Conservation (phyloP, 2,797 vertebrate genomes). For the Pipistrellus kuhlii region DNA sequence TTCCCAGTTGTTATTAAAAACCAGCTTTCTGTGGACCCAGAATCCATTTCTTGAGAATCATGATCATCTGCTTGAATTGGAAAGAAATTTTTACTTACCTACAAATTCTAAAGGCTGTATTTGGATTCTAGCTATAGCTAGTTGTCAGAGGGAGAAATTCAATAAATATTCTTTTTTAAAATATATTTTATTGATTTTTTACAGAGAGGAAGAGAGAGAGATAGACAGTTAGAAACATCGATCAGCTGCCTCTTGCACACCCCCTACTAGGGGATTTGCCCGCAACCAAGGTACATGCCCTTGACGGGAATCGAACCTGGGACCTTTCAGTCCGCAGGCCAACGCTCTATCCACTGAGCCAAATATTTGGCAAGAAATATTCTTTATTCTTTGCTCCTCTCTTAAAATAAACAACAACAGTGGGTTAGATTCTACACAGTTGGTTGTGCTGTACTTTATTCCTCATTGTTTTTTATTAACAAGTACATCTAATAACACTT, state of each 20-base stretch:
- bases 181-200: too few species aligned
- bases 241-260: too few species aligned
- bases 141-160: neutral
- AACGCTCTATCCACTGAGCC: too few species aligned
- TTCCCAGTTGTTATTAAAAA: conserved; percentile 31
- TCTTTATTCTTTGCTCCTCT: neutral
- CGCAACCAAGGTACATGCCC: too few species aligned
- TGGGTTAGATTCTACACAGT: neutral
- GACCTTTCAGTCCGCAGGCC: too few species aligned
- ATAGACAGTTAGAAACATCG: too few species aligned
- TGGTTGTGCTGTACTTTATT: neutral
- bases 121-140: neutral
- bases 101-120: conserved; percentile 47
- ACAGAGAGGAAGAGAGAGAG: too few species aligned
- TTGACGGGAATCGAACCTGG: too few species aligned
- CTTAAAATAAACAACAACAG: neutral
- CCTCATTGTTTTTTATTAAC: conserved; percentile 40
- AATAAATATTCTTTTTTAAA: neutral
- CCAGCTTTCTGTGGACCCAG: neutral
- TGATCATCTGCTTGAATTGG: conserved; percentile 49
- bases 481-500: conserved; percentile 16
- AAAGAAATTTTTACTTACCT: conserved; percentile 61
- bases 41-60: conserved; percentile 63
- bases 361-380: neutral
- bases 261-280: too few species aligned